Conservation (phyloP, 2,888 invertebrate species). For the Dorcus parallelipipedus region DNA sequence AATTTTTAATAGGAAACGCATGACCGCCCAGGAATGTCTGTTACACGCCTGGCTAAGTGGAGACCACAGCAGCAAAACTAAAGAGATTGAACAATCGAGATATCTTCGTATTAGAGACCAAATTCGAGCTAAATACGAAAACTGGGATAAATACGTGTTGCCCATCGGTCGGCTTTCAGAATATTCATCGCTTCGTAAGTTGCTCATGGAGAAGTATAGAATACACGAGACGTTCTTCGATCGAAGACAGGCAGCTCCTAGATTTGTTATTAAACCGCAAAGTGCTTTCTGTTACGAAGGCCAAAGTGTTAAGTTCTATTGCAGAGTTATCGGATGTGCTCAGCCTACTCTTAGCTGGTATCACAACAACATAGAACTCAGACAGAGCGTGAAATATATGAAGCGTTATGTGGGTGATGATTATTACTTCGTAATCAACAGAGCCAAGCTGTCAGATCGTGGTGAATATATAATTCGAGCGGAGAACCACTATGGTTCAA, state of each 20-base stretch:
- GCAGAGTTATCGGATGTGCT: conserved; percentile 92
- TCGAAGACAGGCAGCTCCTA: conserved; percentile 94
- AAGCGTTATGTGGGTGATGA: conserved; percentile 95
- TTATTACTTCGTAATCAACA: conserved; percentile 96
- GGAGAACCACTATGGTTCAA: conserved; percentile 93
- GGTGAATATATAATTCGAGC: conserved; percentile 97
- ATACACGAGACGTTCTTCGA: conserved; percentile 96
- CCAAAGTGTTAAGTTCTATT: conserved; percentile 95
- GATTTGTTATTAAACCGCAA: conserved; percentile 96
- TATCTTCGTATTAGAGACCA: conserved; percentile 86
- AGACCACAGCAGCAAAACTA: conserved; percentile 72
- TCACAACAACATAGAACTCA: conserved; percentile 85
- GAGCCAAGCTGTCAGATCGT: conserved; percentile 90
- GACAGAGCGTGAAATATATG: conserved; percentile 99
- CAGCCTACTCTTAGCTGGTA: conserved; percentile 95
- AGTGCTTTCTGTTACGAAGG: conserved; percentile 96
- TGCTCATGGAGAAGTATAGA: conserved; percentile 93
- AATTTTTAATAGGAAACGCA: conserved; percentile 69
- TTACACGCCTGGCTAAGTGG: conserved; percentile 94
- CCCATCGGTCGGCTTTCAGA: conserved; percentile 97
- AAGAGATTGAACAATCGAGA: conserved; percentile 77
- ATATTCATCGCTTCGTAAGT: conserved; percentile 93
- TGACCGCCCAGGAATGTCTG: conserved; percentile 97
- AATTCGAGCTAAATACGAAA: conserved; percentile 77
- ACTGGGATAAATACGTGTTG: conserved; percentile 80